Evolutionary conservation across 2,797 vertebrate genomes (phyloP), one percentile per base, ranked within the genome.

Genomic region (Rhincodon typus): DNA sequence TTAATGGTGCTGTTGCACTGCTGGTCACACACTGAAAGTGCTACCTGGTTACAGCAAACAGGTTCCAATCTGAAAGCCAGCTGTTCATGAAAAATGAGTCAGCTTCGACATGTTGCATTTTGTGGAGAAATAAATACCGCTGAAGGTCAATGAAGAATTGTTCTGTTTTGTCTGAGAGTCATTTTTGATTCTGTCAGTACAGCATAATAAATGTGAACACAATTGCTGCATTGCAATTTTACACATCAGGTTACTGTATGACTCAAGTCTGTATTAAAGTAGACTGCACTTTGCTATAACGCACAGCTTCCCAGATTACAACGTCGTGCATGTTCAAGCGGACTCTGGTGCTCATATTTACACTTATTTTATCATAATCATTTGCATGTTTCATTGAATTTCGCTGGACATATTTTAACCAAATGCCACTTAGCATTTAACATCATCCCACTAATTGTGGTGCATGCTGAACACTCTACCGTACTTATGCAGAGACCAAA

Each of bases 21-120:
- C 87, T 62, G 30, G 53, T 57, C 57, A 57, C 87, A 90, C 87
- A 62, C 62, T 66, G 87, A 90, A 62, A 90, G 15, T 90, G 87
- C 30, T 90, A 57, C 53, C 87, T 90, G 87, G 53, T 62, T 90
- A 90, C 30, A 90, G 87, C 53, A 62, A 90, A 62, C 87, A 90
- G 87, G 57, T 94, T 50, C 46, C 38, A 94, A 12, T 94, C 38
- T 70, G 38, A 94, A 94, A 42, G 19, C n/a, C 66, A 69, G 21
- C 93, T 70, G 93, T 42, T 38, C 17, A 17, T n/a, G 87, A 69
- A 94, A 94, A 27, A 70, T 69, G 67, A 94, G 38, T 13, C 66
- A 72, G 42, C 87, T 66, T 34, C 5, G 53, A 62, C 53, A 90
- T 57, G 87, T 62, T 72, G 21, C 38, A 42, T 38, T 72, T 94